Conservation (phyloP, 2,888 invertebrate genomes). For the Pomacea canaliculata region DNA sequence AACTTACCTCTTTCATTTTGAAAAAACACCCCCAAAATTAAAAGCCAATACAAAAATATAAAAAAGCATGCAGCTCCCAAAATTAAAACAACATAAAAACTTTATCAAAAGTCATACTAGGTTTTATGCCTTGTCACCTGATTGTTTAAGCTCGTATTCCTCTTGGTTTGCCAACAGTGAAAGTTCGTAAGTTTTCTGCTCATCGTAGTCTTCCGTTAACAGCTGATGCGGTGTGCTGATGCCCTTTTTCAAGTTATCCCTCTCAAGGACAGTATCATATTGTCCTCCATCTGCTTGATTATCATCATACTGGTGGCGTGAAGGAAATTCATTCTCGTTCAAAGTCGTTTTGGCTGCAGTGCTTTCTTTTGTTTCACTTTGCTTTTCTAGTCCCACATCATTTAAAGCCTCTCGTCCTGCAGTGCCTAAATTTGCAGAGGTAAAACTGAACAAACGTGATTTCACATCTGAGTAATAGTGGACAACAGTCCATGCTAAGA, state of each 20-base stretch:
- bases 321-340: too few species aligned
- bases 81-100: too few species aligned
- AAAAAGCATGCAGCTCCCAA: too few species aligned
- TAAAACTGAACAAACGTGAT: not conserved
- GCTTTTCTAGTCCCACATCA: too few species aligned
- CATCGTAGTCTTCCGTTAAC: slow-evolving; percentile 4
- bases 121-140: slow-evolving; percentile 16
- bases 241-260: not conserved
- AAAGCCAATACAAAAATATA: too few species aligned
- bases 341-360: not conserved
- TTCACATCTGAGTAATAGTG: not conserved
- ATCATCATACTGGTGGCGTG: not conserved
- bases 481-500: not conserved
- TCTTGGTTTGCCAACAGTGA: slow-evolving; percentile 24
- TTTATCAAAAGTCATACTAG: too few species aligned
- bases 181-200: slow-evolving; percentile 13
- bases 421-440: not conserved
- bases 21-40: too few species aligned
- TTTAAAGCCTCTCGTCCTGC: not conserved
- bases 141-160: slow-evolving; percentile 18
- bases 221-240: not conserved
- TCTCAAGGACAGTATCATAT: not conserved
- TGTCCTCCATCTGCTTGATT: not conserved
- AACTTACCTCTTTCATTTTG: too few species aligned
- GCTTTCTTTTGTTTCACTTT: too few species aligned